Evolutionary conservation across 2,113 vertebrate species (phyloP), one percentile per base, ranked within the genome.

Genomic region (Octodon degus): DNA sequence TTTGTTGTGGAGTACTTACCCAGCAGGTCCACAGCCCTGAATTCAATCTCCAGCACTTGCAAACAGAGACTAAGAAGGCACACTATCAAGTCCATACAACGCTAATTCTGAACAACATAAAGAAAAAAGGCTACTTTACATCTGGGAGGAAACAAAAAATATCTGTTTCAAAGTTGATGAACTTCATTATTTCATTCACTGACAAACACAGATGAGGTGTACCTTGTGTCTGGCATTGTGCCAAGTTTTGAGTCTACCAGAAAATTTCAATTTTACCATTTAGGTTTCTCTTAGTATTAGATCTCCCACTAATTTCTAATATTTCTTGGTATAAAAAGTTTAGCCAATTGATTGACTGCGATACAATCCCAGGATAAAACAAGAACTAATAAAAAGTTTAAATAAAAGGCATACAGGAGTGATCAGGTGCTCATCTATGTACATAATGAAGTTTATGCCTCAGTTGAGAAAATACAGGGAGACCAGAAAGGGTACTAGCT

Each of bases 291-390:
- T 86, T 63, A 90, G 11, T 5, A 50, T 43, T n/a, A 50, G 62
- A 25, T 94, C 4, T 47, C 24, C 65, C 67, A 79, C 0, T 86
- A 81, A 91, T 68, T 91, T 91, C 62, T 83, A 92, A 89, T 90
- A 60, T 88, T 82, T 92, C 63, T 65, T 53, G 24, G 47, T 20
- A 96, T 79, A 92, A 97, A 95, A 94, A n/a, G 47, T 89, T 94
- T 91, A 91, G 70, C 72, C 97, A 72, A 72, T 37, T 92, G 91
- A 93, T 77, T 91, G 67, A 62, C 32, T 95, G 20, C 53, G 77
- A 91, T 72, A 40, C 86, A 82, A 60, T 77, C 13, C 53, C 19
- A 7, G 27, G 27, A 9, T 8, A 50, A 60, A 37, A 30, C 13
- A 83, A 70, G 17, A 60, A 34, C 37, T 70, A 89, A 85, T 16